Conservation (phyloP, 2,797 vertebrate genomes). For the Tinamus major region DNA sequence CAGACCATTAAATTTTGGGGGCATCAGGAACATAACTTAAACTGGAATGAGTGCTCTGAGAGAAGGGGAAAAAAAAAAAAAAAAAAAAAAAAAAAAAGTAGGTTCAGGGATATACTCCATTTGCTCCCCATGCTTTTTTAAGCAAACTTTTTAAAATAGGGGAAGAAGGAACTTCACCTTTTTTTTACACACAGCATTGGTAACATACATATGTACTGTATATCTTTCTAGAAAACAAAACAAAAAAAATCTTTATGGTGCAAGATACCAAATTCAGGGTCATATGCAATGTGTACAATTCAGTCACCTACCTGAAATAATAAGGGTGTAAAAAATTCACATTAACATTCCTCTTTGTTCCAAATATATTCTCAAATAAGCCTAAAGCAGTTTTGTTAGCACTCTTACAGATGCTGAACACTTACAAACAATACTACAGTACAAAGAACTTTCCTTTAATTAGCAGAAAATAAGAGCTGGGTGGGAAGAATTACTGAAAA, state of each 20-base stretch:
- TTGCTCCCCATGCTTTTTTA: not conserved
- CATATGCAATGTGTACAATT: not conserved
- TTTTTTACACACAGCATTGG: not conserved
- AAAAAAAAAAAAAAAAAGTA: not conserved
- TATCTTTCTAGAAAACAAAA: not conserved
- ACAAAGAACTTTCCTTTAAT: not conserved
- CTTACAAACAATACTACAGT: not conserved
- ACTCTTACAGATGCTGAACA: not conserved
- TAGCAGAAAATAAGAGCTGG: not conserved
- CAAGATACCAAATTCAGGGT: not conserved
- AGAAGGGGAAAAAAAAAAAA: too few species aligned
- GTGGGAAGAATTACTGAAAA: not conserved
- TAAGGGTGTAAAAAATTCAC: not conserved
- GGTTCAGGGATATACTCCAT: not conserved
- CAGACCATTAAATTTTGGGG: not conserved
- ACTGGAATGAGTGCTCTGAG: not conserved
- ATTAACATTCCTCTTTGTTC: not conserved
- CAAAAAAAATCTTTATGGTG: accelerated
- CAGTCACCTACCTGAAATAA: not conserved
- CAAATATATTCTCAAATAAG: not conserved
- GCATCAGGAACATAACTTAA: not conserved
- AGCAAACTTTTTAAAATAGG: not conserved
- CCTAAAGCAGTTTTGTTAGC: not conserved
- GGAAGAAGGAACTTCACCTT: not conserved
- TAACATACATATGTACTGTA: not conserved